Conservation (phyloP, 2,113 vertebrate species). For the Podarcis raffonei region DNA sequence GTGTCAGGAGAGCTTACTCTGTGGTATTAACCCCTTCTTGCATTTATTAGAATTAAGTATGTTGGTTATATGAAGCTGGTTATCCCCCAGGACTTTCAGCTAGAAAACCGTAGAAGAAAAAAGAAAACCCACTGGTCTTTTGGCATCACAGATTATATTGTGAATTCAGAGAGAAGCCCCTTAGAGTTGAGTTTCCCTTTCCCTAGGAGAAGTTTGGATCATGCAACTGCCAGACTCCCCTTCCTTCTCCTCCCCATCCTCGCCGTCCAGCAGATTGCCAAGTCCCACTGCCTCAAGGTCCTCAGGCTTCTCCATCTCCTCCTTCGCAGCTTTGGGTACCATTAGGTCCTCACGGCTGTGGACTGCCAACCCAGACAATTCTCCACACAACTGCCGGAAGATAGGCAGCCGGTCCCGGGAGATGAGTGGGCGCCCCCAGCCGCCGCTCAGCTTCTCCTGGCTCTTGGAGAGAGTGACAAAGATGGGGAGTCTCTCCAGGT, state of each 20-base stretch:
- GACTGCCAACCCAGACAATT: fast-evolving
- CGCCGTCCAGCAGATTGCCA: not conserved
- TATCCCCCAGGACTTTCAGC: too few species aligned
- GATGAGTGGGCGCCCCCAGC: not conserved
- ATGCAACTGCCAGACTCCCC: not conserved
- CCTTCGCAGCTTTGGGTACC: not conserved
- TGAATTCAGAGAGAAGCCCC: slow-evolving; percentile 42
- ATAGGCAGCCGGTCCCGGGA: slow-evolving; percentile 43
- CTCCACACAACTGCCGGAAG: slow-evolving; percentile 54
- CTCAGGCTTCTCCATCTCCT: not conserved
- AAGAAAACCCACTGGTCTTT: not conserved
- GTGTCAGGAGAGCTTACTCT: too few species aligned
- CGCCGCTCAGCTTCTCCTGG: fast-evolving
- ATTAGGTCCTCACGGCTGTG: fast-evolving
- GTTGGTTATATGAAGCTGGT: too few species aligned
- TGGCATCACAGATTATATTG: slow-evolving; percentile 8
- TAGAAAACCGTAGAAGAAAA: too few species aligned
- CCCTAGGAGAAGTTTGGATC: not conserved
- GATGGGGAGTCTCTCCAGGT: not conserved
- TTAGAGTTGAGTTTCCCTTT: slow-evolving; percentile 13
- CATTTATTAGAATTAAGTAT: too few species aligned
- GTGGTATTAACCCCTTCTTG: too few species aligned
- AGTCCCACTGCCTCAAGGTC: fast-evolving
- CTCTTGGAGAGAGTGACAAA: not conserved
- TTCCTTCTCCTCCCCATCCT: not conserved